These are phyloP conservation scores for Chelonoidis abingdonii DNA, from an alignment of 2,113 vertebrate genomes.

Conservation along the genomic window DNA sequence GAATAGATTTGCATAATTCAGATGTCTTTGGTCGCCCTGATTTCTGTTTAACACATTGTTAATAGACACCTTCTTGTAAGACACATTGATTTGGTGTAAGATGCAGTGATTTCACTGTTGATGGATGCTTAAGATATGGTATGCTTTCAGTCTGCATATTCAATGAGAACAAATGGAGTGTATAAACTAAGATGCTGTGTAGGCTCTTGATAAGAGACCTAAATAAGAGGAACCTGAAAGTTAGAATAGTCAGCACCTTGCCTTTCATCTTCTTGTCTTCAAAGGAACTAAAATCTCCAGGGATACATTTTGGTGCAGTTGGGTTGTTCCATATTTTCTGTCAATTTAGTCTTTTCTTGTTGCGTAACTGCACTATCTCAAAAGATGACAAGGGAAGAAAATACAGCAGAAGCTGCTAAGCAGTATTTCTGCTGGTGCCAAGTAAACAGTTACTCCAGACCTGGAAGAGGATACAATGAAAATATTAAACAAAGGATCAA, in stretches of 20 bases:
- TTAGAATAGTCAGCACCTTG: constrained; percentile 1
- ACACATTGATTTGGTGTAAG: constrained; percentile 54
- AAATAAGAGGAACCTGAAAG: constrained; percentile 41
- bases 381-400: neutral
- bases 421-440: neutral
- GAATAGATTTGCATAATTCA: constrained; percentile 55
- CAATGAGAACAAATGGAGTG: constrained; percentile 64
- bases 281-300: constrained; percentile 33
- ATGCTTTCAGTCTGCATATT: constrained; percentile 58
- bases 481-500: neutral
- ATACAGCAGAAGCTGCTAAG: neutral
- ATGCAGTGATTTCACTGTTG: constrained; percentile 22
- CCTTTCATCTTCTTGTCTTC: constrained; percentile 46
- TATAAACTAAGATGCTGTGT: constrained; percentile 44
- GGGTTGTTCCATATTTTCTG: constrained; percentile 42
- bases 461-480: neutral
- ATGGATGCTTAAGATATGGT: constrained; percentile 47
- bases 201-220: constrained; percentile 64
- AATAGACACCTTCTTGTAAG: constrained; percentile 55
- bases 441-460: neutral
- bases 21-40: constrained; percentile 38
- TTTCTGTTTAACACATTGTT: constrained; percentile 49
- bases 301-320: constrained; percentile 9
- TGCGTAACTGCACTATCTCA: neutral
- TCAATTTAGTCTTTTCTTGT: constrained; percentile 4